A percentile compares a stretch with the other conserved stretches of the same genome.
Evolutionary conservation across 2,113 vertebrate species (phyloP).

Genomic region (Centropus unirufus): DNA sequence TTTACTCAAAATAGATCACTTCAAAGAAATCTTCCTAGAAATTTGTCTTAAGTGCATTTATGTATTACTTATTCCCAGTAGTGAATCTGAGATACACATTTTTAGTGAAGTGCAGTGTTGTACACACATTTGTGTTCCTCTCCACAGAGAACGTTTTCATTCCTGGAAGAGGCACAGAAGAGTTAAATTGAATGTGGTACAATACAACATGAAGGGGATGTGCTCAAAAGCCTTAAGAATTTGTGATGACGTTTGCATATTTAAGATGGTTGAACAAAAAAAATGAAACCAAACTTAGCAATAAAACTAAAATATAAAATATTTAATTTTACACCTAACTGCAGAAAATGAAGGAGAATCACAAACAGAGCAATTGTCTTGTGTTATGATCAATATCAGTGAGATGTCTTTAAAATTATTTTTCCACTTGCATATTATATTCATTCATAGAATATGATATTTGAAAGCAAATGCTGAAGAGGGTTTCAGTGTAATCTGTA

Average conservation of each 20-base stretch:
- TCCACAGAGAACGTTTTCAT: background rate
- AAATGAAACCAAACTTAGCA: background rate
- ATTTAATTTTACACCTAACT: constrained; percentile 8
- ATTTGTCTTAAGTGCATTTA: too few relatives aligned
- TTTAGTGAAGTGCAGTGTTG: background rate
- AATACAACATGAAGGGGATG: background rate
- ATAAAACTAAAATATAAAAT: background rate
- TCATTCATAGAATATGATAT: background rate
- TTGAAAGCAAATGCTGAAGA: constrained; percentile 50
- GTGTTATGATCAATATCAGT: constrained; percentile 3
- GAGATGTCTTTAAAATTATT: constrained; percentile 28
- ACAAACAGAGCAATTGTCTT: background rate
- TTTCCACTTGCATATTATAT: background rate
- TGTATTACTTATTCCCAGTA: background rate
- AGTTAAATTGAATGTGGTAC: constrained; percentile 5
- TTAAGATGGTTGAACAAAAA: constrained; percentile 1
- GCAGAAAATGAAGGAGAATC: background rate
- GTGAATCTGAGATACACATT: background rate
- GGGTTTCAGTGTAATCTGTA: constrained; percentile 22
- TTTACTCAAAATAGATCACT: background rate
- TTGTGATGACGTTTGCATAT: constrained; percentile 5
- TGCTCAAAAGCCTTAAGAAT: constrained; percentile 20
- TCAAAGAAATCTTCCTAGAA: background rate
- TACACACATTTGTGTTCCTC: background rate
- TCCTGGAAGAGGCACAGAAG: background rate